Evolutionary conservation across 2,888 invertebrate species (phyloP).

Genomic region (Diogma glabrata): DNA sequence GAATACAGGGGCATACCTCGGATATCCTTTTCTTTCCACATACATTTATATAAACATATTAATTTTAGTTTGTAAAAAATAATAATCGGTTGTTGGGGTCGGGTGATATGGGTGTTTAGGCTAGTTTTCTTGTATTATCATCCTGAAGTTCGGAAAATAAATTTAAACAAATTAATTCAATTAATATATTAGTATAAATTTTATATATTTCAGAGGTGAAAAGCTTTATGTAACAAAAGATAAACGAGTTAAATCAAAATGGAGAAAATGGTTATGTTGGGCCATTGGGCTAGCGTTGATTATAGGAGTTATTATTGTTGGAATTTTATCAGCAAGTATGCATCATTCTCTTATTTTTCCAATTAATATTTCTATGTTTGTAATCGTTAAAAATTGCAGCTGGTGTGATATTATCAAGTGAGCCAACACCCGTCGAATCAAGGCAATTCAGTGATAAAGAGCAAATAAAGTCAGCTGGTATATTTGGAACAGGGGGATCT

Average conservation of each 20-base stretch:
- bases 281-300: conserved; percentile 52
- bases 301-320: conserved; percentile 53
- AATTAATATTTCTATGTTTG: background rate
- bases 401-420: conserved; percentile 54
- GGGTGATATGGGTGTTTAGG: no score
- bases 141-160: no score
- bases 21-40: conserved; percentile 8
- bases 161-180: no score
- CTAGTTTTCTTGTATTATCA: no score
- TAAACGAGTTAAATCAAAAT: conserved; percentile 56
- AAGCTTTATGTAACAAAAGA: conserved; percentile 73
- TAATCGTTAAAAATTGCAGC: conserved; percentile 37
- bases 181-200: no score
- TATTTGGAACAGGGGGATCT: conserved; percentile 25
- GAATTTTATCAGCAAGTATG: conserved; percentile 65
- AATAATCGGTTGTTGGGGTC: no score
- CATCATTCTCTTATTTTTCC: conserved; percentile 22
- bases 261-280: conserved; percentile 56
- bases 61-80: no score
- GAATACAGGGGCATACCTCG: conserved; percentile 20
- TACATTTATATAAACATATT: no score
- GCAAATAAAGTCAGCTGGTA: conserved; percentile 38
- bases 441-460: conserved; percentile 43
- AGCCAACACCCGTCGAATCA: conserved; percentile 46
- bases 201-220: conserved; percentile 55